Base-by-base conservation (phyloP, 2,888 invertebrate species). In the Aspidapion aeneum region DNA sequence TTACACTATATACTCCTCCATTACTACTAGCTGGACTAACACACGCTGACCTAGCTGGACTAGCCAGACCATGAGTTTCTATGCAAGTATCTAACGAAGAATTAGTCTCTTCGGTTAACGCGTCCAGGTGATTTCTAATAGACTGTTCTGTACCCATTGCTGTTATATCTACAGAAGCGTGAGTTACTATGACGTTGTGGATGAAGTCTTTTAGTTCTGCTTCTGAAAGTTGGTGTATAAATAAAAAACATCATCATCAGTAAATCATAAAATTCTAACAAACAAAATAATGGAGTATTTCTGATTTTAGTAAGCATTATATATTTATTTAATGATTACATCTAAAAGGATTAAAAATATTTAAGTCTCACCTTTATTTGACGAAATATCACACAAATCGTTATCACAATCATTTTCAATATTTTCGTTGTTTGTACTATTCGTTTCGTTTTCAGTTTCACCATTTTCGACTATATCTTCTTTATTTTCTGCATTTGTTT, bases 11-110 rank as follows among this genome's bases (percentile, higher is more conserved):
- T 48, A 94, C 88, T 1, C 94, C 94, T 0, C 95, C 94, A 77
- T 94, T 93, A n/a, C 93, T 94, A 73, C 93, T 93, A 12, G 92
- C 93, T 0, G 94, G 94, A 0, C 94, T 94, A 2, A 90, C 90
- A 72, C 94, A 92, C 48, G 86, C 85, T 0, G 73, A 81, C 71
- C 71, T 76, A 1, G 81, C 74, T 21, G 79, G 77, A 66, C 80
- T 76, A 16, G 76, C 75, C 65, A 79, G 70, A 2, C 80, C 80
- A 62, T 82, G 81, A 1, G 77, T 74, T 68, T 78, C 80, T 55
- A 81, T 80, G 22, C 83, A 81, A 1, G 77, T 77, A 63, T 77
- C 79, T 58, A 77, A 66, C 1, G 77, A 75, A 0, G 75, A 74
- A 64, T 74, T 76, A 0, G 83, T 84, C 69, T 88, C 88, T 68